Conservation (phyloP, 92 coral and sea anemone species). For the Pocillopora grandis region DNA sequence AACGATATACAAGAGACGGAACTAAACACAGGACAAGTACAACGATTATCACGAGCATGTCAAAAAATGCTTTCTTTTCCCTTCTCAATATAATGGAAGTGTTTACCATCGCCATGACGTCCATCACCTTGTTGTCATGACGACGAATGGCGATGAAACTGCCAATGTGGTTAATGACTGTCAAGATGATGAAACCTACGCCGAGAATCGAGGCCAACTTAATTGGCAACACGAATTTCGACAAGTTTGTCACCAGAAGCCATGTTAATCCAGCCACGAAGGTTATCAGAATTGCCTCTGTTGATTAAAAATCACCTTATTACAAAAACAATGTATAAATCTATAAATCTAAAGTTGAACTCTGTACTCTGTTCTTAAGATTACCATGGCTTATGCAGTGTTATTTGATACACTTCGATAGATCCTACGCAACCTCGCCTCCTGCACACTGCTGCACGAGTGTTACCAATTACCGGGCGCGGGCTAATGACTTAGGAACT, state of each 20-base stretch:
- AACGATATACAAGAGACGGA: neutral
- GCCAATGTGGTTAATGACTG: slow-evolving; percentile 8
- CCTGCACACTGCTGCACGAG: too few relatives aligned
- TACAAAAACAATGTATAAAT: too few relatives aligned
- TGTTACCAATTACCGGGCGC: too few relatives aligned
- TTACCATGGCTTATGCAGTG: too few relatives aligned
- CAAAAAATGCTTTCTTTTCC: slow-evolving; percentile 7
- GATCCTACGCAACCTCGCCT: too few relatives aligned
- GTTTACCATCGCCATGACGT: neutral
- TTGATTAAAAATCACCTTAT: neutral
- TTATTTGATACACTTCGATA: too few relatives aligned
- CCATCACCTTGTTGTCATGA: neutral
- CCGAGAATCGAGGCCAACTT: neutral
- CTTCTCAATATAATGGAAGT: neutral
- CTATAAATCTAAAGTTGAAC: too few relatives aligned
- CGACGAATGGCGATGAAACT: slow-evolving; percentile 15
- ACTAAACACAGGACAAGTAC: neutral
- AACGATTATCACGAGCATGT: slow-evolving; percentile 3
- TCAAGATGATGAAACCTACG: neutral
- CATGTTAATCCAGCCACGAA: neutral
- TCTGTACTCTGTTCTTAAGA: too few relatives aligned
- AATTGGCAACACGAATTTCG: neutral
- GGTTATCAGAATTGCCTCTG: neutral
- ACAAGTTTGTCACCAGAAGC: neutral
- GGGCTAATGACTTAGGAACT: too few relatives aligned